Percentiles rank a stretch among this genome's conserved stretches.
Conservation (phyloP, 2,888 invertebrate species). For the Cancer borealis region DNA sequence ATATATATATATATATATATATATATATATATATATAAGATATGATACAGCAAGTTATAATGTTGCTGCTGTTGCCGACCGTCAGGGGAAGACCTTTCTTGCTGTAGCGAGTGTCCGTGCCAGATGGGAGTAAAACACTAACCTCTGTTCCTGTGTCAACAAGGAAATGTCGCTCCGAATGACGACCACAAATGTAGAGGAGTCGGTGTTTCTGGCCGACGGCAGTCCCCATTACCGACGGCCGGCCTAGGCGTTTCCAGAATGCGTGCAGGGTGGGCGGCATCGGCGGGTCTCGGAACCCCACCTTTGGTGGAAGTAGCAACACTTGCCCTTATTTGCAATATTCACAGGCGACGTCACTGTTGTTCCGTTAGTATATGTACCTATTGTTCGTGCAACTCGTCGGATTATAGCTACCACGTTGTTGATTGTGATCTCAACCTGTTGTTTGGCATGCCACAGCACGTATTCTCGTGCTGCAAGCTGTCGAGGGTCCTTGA, state of each 20-base stretch:
- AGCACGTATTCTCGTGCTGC: neutral
- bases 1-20: too few species aligned
- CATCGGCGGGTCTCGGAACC: neutral
- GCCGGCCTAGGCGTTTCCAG: neutral
- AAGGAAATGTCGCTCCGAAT: neutral
- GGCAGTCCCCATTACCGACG: neutral
- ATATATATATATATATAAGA: too few species aligned
- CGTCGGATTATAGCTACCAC: neutral
- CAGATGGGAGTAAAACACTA: neutral
- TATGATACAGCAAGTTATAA: too few species aligned
- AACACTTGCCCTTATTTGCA: neutral
- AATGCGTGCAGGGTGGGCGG: neutral
- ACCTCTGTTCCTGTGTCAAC: neutral
- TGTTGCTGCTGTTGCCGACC: neutral
- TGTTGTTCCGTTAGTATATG: neutral
- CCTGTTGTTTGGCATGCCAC: neutral
- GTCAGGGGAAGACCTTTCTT: neutral
- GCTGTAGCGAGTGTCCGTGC: neutral
- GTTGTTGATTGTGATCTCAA: neutral
- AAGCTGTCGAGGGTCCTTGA: neutral
- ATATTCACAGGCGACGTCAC: neutral
- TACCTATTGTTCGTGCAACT: neutral
- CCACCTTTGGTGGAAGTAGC: neutral
- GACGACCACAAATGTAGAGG: neutral
- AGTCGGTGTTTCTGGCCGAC: neutral